Evolutionary conservation across 2,797 vertebrate genomes (phyloP).

Genomic region (Euphonia xanthogaster): DNA sequence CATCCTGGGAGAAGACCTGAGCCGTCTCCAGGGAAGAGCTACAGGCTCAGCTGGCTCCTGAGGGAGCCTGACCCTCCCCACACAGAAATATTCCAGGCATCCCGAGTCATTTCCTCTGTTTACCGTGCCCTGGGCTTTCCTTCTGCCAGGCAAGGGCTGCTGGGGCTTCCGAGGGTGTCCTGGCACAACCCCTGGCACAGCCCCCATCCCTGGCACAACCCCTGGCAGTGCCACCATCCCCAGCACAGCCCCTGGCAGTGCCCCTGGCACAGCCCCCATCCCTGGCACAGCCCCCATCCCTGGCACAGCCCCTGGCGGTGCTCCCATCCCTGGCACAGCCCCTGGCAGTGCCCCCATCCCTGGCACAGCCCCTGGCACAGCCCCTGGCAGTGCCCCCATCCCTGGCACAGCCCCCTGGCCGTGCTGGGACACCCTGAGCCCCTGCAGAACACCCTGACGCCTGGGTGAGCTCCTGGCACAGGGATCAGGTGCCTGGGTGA

Average conservation of each 20-base stretch:
- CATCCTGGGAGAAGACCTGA: accelerated
- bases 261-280: too few species aligned
- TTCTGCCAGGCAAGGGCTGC: not conserved
- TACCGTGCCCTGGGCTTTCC: not conserved
- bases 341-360: too few species aligned
- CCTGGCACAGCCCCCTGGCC: not conserved
- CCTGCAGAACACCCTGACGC: accelerated
- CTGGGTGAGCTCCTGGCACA: not conserved
- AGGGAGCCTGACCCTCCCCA: not conserved
- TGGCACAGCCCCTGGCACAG: not conserved
- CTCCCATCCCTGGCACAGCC: too few species aligned
- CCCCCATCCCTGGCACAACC: not conserved
- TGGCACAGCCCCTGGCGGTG: too few species aligned
- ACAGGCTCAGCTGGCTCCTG: not conserved
- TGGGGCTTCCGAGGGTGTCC: not conserved
- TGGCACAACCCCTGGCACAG: not conserved
- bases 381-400: too few species aligned
- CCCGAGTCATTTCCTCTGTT: not conserved
- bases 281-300: too few species aligned
- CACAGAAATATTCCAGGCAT: not conserved
- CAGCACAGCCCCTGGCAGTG: not conserved
- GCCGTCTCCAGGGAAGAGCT: not conserved
- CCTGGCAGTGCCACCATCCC: not conserved
- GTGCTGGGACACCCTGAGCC: not conserved
- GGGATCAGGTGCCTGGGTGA: not conserved